Base-by-base conservation (phyloP, 1,140 invertebrate species). In the Mizuhopecten yessoensis region DNA sequence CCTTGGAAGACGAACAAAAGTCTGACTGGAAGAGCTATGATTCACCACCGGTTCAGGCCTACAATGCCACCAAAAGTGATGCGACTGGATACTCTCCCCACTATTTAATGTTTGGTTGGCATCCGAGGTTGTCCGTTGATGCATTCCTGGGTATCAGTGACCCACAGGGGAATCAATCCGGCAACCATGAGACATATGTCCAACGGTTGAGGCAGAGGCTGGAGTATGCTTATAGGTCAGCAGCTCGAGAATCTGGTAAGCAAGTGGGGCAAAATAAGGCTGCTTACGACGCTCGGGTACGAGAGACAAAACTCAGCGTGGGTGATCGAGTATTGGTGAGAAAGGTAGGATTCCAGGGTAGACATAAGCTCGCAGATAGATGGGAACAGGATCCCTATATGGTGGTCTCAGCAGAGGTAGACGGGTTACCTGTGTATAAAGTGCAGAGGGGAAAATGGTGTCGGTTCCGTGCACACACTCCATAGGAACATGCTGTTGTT, bases 301-400 rank as follows among this genome's bases (percentile, higher is more conserved):
- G 42, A 36, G 89, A 33, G 15, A 87, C 36, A 0, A 42, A 3
- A 75, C 34, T 90, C 9, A 29, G 89, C 20, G 33, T 75, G 17
- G 91, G 91, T 36, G 91, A 92, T 36, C 20, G 91, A 89, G 89
- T 92, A 49, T 57, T 92, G 33, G 89, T 90, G 20, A 88, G 45
- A n/a, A 87, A 86, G 17, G n/a, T 92, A 11, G 87, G 34, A n/a
- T 34, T 88, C 75, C 49, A 90, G 15, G 89, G 89, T 2, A 92
- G 88, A 45, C 89, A 92, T 34, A 92, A 92, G 49, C 49, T 92
- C 2, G n/a, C 57, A 42, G 89, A 92, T 36, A 88, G 36, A 23
- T 92, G 89, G 89, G 45, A 90, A 34, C 20, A 49, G 11, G 49
- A 88, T n/a, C 34, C 87, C 20, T 92, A 90, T 49, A 34, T 88